Evolutionary conservation across 2,888 invertebrate species (phyloP).

Genomic region (Chloroclysta siterata): DNA sequence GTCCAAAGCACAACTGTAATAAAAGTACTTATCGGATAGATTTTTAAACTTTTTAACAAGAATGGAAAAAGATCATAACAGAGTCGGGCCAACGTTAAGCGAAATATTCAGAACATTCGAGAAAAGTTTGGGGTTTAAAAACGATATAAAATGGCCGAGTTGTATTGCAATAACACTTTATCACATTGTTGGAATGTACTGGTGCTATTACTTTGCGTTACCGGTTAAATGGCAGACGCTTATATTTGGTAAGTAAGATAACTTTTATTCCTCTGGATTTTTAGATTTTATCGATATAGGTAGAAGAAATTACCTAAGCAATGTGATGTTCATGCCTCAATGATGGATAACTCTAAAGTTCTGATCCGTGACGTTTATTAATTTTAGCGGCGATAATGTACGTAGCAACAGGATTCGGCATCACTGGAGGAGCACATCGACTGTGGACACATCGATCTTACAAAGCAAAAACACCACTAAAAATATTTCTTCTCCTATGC

Average conservation of each 20-base stretch:
- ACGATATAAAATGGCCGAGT: constrained; percentile 76
- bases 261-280: constrained; percentile 16
- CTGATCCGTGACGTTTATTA: not conserved
- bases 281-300: not conserved
- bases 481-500: constrained; percentile 85
- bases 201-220: constrained; percentile 72
- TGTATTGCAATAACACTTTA: constrained; percentile 66
- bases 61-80: constrained; percentile 52
- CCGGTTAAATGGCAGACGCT: constrained; percentile 76
- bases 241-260: constrained; percentile 66
- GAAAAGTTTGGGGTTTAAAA: constrained; percentile 72
- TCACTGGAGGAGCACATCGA: constrained; percentile 90
- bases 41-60: constrained; percentile 34
- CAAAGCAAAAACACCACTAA: constrained; percentile 87
- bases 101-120: constrained; percentile 65
- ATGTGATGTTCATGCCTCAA: not conserved
- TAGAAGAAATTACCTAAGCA: not conserved
- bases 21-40: constrained; percentile 21
- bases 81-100: constrained; percentile 51
- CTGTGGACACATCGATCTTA: constrained; percentile 89
- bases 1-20: constrained; percentile 31
- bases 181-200: constrained; percentile 70
- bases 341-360: not conserved
- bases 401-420: constrained; percentile 86
- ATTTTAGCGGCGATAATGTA: constrained; percentile 83